A percentile compares a stretch with the other conserved stretches of the same genome.
Conservation (phyloP, 2,113 vertebrate species). For the Pleuronectes platessa region DNA sequence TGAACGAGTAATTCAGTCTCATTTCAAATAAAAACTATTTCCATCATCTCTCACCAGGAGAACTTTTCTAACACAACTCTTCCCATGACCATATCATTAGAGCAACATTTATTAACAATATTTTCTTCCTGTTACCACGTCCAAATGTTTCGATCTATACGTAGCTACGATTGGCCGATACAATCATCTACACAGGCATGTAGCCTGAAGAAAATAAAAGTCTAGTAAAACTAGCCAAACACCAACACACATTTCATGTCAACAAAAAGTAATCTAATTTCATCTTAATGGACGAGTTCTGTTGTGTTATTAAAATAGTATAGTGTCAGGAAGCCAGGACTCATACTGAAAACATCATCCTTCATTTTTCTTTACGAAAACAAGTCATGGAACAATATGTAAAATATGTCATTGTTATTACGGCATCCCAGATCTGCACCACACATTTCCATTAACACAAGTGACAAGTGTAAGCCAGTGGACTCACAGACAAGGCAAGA, state of each 20-base stretch:
- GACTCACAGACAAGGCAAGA: slow-evolving; percentile 75
- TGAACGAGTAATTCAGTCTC: slow-evolving; percentile 49
- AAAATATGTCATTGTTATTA: slow-evolving; percentile 21
- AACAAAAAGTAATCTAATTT: slow-evolving; percentile 50
- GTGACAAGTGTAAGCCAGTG: slow-evolving; percentile 51
- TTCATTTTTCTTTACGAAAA: slow-evolving; percentile 39
- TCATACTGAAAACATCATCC: slow-evolving; percentile 36
- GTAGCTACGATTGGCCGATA: slow-evolving; percentile 58
- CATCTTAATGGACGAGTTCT: slow-evolving; percentile 41
- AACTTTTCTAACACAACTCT: slow-evolving; percentile 44
- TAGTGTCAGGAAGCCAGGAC: slow-evolving; percentile 11
- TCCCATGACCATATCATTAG: slow-evolving; percentile 7
- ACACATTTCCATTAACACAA: slow-evolving; percentile 41
- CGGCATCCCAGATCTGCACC: slow-evolving; percentile 36
- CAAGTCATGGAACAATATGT: slow-evolving; percentile 23
- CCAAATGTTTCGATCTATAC: slow-evolving; percentile 35
- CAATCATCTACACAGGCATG: slow-evolving; percentile 60
- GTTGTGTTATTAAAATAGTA: slow-evolving; percentile 21
- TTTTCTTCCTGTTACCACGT: slow-evolving; percentile 15
- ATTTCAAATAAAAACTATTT: slow-evolving; percentile 61
- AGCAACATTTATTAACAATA: slow-evolving; percentile 33
- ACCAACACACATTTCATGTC: slow-evolving; percentile 51
- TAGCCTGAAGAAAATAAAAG: slow-evolving; percentile 29
- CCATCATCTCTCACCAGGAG: slow-evolving; percentile 71
- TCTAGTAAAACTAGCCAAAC: slow-evolving; percentile 58